Conservation (phyloP, 92 coral and sea anemone species). For the Meandrina meandrites region DNA sequence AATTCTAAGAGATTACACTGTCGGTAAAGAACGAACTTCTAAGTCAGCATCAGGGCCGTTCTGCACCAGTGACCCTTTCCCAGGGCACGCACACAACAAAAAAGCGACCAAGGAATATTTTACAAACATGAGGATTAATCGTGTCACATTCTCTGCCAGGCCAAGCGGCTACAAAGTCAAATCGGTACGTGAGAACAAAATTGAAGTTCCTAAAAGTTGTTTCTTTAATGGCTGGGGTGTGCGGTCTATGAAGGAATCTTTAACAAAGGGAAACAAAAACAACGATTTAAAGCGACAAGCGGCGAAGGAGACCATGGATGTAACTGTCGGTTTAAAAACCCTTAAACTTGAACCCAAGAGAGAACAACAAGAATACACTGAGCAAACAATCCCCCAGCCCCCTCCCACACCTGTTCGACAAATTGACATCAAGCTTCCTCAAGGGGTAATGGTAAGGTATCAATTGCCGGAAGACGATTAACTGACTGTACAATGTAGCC, state of each 20-base stretch:
- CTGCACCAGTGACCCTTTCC: conserved; percentile 43
- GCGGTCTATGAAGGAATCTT: conserved; percentile 31
- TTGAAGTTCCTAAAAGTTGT: conserved; percentile 44
- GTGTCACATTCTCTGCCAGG: conserved; percentile 69
- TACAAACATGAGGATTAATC: conserved; percentile 68
- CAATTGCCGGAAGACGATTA: conserved; percentile 44
- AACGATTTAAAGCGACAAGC: conserved; percentile 1
- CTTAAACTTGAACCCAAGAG: conserved; percentile 48
- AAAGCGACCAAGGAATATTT: conserved; percentile 43
- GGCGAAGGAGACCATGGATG: conserved; percentile 29
- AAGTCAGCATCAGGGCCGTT: conserved; percentile 58
- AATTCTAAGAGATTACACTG: neutral
- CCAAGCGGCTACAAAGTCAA: conserved; percentile 41
- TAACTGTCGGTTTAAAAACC: conserved; percentile 63
- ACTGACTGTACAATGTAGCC: neutral
- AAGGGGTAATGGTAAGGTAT: conserved; percentile 62
- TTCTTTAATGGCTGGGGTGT: conserved; percentile 76
- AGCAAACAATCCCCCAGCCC: conserved; percentile 60
- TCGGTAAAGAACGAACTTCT: conserved; percentile 14
- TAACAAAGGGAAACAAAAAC: conserved; percentile 2
- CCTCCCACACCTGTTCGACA: conserved; percentile 88
- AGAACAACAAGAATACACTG: neutral
- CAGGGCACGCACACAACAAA: conserved; percentile 26
- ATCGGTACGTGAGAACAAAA: conserved; percentile 33
- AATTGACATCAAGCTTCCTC: conserved; percentile 77